Conservation (phyloP, 2,113 vertebrate genomes). For the Centrocercus urophasianus region DNA sequence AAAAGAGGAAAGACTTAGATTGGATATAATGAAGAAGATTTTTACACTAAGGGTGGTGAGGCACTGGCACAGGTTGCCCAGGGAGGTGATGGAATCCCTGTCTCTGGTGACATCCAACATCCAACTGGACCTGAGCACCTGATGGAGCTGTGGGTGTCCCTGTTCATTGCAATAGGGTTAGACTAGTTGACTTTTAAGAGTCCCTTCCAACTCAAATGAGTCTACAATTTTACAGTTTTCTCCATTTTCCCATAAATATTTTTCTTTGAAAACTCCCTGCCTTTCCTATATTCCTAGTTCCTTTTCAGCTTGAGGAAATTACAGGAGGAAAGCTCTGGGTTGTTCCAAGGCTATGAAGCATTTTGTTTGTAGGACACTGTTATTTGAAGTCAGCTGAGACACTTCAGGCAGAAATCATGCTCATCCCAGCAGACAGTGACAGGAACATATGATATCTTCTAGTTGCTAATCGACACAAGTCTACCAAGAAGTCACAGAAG, state of each 20-base stretch:
- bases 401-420: constrained; percentile 12
- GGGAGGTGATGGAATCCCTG: too few species aligned
- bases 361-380: background rate
- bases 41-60: too few species aligned
- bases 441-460: background rate
- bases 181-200: too few species aligned
- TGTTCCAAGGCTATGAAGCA: background rate
- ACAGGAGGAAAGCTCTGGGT: background rate
- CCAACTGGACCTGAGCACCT: too few species aligned
- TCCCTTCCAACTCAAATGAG: too few species aligned
- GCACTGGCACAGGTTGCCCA: too few species aligned
- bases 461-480: background rate
- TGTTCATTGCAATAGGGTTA: too few species aligned
- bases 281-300: background rate
- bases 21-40: too few species aligned
- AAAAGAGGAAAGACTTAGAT: too few species aligned
- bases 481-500: background rate
- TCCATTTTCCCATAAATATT: background rate
- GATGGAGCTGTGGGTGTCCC: too few species aligned
- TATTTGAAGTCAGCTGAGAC: background rate
- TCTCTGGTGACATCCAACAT: too few species aligned
- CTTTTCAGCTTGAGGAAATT: background rate
- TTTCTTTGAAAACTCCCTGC: background rate
- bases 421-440: background rate
- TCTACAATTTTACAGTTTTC: background rate